Percentiles rank a stretch among this genome's conserved stretches.
phyloP scores from a whole-genome alignment of 2,888 invertebrate species.

The Drosophila putrida region DNA sequence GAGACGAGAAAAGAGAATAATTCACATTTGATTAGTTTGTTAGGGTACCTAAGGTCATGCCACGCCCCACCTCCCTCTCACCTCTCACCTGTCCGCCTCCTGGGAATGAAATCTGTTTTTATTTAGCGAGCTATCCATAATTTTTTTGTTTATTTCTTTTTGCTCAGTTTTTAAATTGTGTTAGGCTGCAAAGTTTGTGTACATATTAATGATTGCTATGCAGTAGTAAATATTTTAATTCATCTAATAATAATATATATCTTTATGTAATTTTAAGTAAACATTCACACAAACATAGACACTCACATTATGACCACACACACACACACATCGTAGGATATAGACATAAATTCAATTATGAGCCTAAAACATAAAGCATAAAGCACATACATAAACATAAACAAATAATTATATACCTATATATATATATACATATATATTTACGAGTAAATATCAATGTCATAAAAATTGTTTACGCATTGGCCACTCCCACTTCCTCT shows the following conservation, averaged over 20 bases:
- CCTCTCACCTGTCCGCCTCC: neutral
- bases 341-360: slow-evolving; percentile 51
- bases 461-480: slow-evolving; percentile 40
- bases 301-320: slow-evolving; percentile 38
- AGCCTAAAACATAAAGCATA: slow-evolving; percentile 50
- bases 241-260: slow-evolving; percentile 23
- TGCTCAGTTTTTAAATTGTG: slow-evolving; percentile 28
- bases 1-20: slow-evolving; percentile 1
- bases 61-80: slow-evolving; percentile 12
- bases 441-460: slow-evolving; percentile 23
- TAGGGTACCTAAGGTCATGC: slow-evolving; percentile 38
- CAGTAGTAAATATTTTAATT: slow-evolving; percentile 48
- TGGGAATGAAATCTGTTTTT: slow-evolving; percentile 38
- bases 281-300: slow-evolving; percentile 27
- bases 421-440: neutral
- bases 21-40: slow-evolving; percentile 40
- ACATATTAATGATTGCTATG: slow-evolving; percentile 67
- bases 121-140: slow-evolving; percentile 19
- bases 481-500: slow-evolving; percentile 6
- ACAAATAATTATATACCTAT: slow-evolving; percentile 30
- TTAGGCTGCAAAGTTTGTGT: slow-evolving; percentile 68
- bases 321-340: slow-evolving; percentile 32
- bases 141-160: slow-evolving; percentile 16
- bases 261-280: slow-evolving; percentile 59
- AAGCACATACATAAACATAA: slow-evolving; percentile 28